Base-by-base conservation (phyloP, 1,140 invertebrate genomes). In the Wasmannia auropunctata region DNA sequence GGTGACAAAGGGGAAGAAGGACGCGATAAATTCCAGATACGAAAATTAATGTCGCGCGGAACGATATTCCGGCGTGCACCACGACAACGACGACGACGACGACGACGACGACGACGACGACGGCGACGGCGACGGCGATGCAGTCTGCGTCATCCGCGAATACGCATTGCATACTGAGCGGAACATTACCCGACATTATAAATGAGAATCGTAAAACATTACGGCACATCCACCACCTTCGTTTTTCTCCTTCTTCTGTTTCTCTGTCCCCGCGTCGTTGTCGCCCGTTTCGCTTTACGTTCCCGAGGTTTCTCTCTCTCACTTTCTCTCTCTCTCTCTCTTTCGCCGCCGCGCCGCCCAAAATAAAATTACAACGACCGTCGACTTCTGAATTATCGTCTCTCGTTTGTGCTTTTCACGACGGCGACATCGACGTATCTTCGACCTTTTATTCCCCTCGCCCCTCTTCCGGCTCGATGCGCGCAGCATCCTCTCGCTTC, bases 161-260 rank as follows among this genome's bases (percentile, higher is more conserved):
- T 91, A 92, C 86, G 88, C 76, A 86, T 69, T 90, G 90, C 91
- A 91, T 90, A 91, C 90, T 86, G 88, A 91, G 88, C 85, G 75
- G 86, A 91, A 92, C 91, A 92, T 92, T 92, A 92, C 85, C 51
- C 86, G 70, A 84, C 88, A 90, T 92, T 92, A 92, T 92, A 90
- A 92, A 92, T 91, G 91, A 87, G 91, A 91, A 92, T 92, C 91
- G 85, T 92, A 92, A 92, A 92, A 90, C 90, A 91, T 91, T 87
- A 81, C 80, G 81, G 88, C 89, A 91, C 89, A 63, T 87, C 60
- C 77, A 77, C 79, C 90, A 76, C 49, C 67, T 76, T 74, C 56
- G 65, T 76, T 67, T 83, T 43, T 80, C 79, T 87, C 54, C 89
- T 65, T 51, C 51, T 72, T 51, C 51, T 72, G 40, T 25, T 67